Evolutionary conservation across 2,888 invertebrate genomes (phyloP), one percentile per base, ranked within the genome.

Genomic region (Pseudeuparius sepicola): DNA sequence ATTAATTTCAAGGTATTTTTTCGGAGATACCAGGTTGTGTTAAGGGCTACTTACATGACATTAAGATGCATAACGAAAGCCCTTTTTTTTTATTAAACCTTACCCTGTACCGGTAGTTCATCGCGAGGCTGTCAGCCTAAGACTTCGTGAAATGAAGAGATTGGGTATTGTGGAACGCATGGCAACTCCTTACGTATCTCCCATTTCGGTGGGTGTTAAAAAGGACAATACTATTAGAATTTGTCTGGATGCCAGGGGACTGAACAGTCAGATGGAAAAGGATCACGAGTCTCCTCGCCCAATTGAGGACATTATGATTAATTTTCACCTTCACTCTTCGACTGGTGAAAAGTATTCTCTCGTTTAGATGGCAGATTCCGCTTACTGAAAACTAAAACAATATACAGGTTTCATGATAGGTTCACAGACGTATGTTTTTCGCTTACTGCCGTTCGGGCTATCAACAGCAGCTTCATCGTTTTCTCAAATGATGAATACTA

Each of bases 381-480:
- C 23, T 47, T 12, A 20, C 18, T 2, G 18, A 20, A 3, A 35
- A 43, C 5, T 37, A 14, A 31, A 43, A 16, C 34, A 44, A 20
- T 45, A 40, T 15, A 47, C 44, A 4, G 42, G 34, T 6, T 47
- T 47, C 31, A 14, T 41, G 14, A 47, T 35, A 31, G 41, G 44
- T 31, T 42, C 40, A 5, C 18, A 33, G 1, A 31, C 48, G 2
- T 55, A 53, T 41, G 47, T 48, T 11, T 56, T 50, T 34, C 40
- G 45, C 29, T 43, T 52, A n/a, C 36, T 56, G 1, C 45, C 47
- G 4, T 56, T 53, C 29, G 53, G 51, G 2, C 20, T 55, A 3
- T 51, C 50, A 30, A 44, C 45, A 12, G 44, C 44, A 7, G 45
- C 44, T 2, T 44, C 30, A 16, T 41, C 42, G 25, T 49, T 48